Conservation (phyloP, 2,888 invertebrate species). For the Phyto melanocephala region DNA sequence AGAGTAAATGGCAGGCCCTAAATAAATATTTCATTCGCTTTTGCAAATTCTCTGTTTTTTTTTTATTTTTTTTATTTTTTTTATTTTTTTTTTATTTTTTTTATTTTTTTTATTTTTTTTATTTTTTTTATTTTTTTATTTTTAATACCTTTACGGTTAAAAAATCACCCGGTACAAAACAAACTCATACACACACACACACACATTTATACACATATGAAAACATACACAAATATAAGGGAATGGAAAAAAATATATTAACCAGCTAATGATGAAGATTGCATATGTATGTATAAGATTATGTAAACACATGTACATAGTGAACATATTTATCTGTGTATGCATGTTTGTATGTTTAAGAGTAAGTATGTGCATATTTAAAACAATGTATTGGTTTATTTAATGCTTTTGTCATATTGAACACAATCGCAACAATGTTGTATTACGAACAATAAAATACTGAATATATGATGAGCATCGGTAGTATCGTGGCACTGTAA, state of each 20-base stretch:
- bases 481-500: too few species aligned
- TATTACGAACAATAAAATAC: constrained; percentile 25
- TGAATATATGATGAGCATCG: constrained; percentile 14
- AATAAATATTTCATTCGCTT: too few species aligned
- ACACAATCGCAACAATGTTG: constrained; percentile 28
- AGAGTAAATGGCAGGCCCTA: too few species aligned
- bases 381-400: constrained; percentile 20
- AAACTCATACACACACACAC: background rate
- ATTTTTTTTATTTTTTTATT: too few species aligned
- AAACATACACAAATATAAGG: background rate
- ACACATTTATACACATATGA: background rate
- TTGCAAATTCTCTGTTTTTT: too few species aligned
- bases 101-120: too few species aligned
- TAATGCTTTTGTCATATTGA: constrained; percentile 35
- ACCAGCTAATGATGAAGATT: constrained; percentile 33
- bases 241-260: constrained; percentile 1
- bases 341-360: background rate
- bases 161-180: too few species aligned
- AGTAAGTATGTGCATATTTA: background rate
- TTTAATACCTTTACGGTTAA: too few species aligned
- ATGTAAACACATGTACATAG: background rate
- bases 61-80: too few species aligned
- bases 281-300: background rate
- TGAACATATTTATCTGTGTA: background rate
- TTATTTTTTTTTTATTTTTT: too few species aligned